Evolutionary conservation across 2,797 vertebrate species (phyloP).

Genomic region (Buphagus erythrorhynchus): DNA sequence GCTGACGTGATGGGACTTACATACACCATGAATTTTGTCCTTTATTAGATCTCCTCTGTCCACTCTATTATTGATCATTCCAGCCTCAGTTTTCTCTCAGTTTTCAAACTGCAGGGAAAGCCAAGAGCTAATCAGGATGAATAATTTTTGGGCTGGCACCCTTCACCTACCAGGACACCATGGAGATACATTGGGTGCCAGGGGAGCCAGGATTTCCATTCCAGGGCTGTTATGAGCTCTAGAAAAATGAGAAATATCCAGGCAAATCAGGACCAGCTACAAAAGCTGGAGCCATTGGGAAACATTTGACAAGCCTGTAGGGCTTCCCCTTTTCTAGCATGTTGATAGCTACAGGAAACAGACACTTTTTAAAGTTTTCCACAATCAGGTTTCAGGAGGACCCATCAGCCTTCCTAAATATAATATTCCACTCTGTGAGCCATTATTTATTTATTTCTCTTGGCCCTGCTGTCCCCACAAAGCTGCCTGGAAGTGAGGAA

Average conservation of each 20-base stretch:
- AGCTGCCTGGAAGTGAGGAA: not conserved
- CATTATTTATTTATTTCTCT: slow-evolving; percentile 49
- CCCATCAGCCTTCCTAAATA: not conserved
- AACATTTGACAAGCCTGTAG: not conserved
- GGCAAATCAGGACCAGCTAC: slow-evolving; percentile 47
- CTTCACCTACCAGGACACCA: not conserved
- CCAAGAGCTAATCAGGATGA: not conserved
- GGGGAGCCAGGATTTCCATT: not conserved
- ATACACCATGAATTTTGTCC: not conserved
- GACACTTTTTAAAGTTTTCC: slow-evolving; percentile 28
- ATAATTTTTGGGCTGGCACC: not conserved
- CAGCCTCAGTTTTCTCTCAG: not conserved
- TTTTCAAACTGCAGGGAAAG: not conserved
- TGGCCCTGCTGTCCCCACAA: not conserved
- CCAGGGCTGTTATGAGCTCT: not conserved
- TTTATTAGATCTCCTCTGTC: not conserved
- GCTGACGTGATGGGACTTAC: rapidly evolving
- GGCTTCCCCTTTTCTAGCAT: not conserved
- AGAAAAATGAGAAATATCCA: not conserved
- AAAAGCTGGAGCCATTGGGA: not conserved
- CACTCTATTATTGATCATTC: not conserved
- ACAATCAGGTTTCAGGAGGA: slow-evolving; percentile 11
- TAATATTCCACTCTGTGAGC: not conserved
- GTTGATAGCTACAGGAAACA: slow-evolving; percentile 28
- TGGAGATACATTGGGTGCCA: not conserved